A percentile compares a stretch with the other conserved stretches of the same genome.
These are phyloP conservation scores for Eubasilissa regina DNA, from an alignment of 1,140 invertebrate species.

Conservation along the genomic window DNA sequence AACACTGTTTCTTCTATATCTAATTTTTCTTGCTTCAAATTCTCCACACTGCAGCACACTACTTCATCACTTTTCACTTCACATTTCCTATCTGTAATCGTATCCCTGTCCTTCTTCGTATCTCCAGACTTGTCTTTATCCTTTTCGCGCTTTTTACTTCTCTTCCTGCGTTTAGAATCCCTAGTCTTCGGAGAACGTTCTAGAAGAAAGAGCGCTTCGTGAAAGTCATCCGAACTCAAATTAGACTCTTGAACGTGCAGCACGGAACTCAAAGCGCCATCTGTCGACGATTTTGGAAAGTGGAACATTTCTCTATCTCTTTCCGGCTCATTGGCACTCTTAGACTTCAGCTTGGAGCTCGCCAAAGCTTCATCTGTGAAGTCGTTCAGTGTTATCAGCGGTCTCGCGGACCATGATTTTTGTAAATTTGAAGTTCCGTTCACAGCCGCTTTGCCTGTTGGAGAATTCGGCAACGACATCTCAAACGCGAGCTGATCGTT, in stretches of 20 bases:
- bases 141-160: constrained; percentile 66
- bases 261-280: constrained; percentile 75
- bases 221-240: constrained; percentile 76
- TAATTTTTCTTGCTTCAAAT: constrained; percentile 42
- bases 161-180: constrained; percentile 66
- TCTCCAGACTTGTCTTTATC: constrained; percentile 53
- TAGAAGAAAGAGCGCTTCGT: constrained; percentile 75
- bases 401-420: constrained; percentile 56
- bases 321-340: constrained; percentile 73
- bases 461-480: constrained; percentile 56
- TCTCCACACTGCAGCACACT: constrained; percentile 37
- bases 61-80: constrained; percentile 42
- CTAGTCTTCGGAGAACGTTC: constrained; percentile 72
- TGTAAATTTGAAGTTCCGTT: constrained; percentile 33
- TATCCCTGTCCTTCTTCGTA: constrained; percentile 62
- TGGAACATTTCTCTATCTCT: constrained; percentile 72
- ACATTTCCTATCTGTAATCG: constrained; percentile 21
- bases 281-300: constrained; percentile 75
- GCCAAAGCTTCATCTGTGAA: constrained; percentile 45
- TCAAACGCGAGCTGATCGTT: constrained; percentile 52
- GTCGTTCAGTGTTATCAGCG: constrained; percentile 48
- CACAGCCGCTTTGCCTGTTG: constrained; percentile 6
- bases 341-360: constrained; percentile 64
- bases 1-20: constrained; percentile 26
- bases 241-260: constrained; percentile 76